phyloP scores from a whole-genome alignment of 30 jellyfish, hydroid and myxozoan species.

The Aurelia coerulea region DNA sequence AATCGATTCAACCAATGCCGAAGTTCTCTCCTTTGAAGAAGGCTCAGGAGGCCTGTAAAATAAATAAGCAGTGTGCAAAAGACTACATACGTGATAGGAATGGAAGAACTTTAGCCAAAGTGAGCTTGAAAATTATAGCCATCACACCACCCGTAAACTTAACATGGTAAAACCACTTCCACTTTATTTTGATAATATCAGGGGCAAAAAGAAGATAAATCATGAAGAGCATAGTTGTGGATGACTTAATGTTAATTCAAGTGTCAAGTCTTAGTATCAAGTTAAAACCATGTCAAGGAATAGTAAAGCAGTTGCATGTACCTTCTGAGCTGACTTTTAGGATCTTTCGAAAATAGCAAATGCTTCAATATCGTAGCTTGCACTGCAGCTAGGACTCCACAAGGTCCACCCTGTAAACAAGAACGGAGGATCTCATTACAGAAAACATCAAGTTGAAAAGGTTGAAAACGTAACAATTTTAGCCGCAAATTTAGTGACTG shows the following conservation, averaged over 20 bases:
- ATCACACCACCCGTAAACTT: not conserved
- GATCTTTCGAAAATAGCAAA: constrained; percentile 48
- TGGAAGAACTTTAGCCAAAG: not conserved
- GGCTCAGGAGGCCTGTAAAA: constrained; percentile 57
- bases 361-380: constrained; percentile 70
- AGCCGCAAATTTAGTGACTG: no score
- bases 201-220: no score
- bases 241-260: no score
- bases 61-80: not conserved
- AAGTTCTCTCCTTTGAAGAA: constrained; percentile 47
- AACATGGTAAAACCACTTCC: no score
- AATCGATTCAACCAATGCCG: constrained; percentile 48
- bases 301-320: not conserved
- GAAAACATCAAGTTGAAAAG: no score
- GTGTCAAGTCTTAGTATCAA: no score
- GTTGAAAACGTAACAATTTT: no score
- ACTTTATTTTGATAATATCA: no score
- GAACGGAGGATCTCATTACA: not conserved
- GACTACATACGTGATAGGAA: not conserved
- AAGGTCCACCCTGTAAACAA: constrained; percentile 83
- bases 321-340: constrained; percentile 16
- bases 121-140: not conserved
- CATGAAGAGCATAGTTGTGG: no score
- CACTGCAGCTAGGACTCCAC: constrained; percentile 88
- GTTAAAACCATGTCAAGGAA: no score